A percentile compares a stretch with the other conserved stretches of the same genome.
phyloP scores from a whole-genome alignment of 1,140 invertebrate species.

The Drosophila guanche region DNA sequence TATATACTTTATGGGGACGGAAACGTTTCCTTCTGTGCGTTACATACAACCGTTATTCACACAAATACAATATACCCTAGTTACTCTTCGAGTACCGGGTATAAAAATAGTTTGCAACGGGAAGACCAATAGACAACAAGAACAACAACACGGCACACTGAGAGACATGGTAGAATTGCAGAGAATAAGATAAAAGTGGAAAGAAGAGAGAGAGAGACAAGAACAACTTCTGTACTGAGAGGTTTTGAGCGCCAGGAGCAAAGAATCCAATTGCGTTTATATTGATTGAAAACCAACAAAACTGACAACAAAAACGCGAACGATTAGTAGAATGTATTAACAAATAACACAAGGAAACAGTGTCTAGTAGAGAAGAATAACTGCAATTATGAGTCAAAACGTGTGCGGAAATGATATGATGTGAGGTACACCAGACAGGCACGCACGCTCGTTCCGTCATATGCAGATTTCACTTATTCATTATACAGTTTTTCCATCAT shows the following conservation, averaged over 20 bases:
- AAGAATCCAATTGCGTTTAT: slow-evolving; percentile 75
- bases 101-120: slow-evolving; percentile 70
- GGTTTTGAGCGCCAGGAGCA: slow-evolving; percentile 72
- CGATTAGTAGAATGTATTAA: slow-evolving; percentile 4
- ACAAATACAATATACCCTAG: too few relatives aligned
- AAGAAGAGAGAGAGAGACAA: slow-evolving; percentile 46
- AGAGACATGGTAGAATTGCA: slow-evolving; percentile 35
- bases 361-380: slow-evolving; percentile 57
- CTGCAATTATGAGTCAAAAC: slow-evolving; percentile 23
- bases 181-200: slow-evolving; percentile 1
- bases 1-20: too few relatives aligned
- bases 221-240: slow-evolving; percentile 36
- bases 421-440: slow-evolving; percentile 17
- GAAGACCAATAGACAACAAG: slow-evolving; percentile 61
- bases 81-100: too few relatives aligned
- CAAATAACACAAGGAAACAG: slow-evolving; percentile 20
- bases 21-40: too few relatives aligned
- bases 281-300: slow-evolving; percentile 43
- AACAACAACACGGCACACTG: slow-evolving; percentile 49
- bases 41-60: too few relatives aligned
- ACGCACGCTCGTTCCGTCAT: slow-evolving; percentile 12
- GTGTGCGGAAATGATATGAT: slow-evolving; percentile 3
- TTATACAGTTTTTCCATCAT: too few relatives aligned
- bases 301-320: neutral
- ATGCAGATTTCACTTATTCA: neutral